These are phyloP conservation scores for Horisme vitalbata DNA, from an alignment of 2,888 invertebrate species.

Conservation along the genomic window DNA sequence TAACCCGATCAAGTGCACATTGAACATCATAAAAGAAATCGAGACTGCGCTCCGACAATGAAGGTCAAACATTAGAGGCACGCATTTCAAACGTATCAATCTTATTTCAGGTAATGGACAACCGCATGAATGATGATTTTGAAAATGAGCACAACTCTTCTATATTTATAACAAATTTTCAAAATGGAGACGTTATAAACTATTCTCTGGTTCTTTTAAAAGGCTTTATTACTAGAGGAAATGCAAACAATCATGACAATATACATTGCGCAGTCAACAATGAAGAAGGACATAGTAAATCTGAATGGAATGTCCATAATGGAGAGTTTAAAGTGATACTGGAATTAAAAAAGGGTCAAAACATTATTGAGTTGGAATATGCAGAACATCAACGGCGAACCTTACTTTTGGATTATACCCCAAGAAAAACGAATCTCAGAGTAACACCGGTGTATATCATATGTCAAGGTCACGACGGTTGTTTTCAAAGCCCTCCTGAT, in stretches of 20 bases:
- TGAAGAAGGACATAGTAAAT: constrained; percentile 61
- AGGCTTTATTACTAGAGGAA: constrained; percentile 79
- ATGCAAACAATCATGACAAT: constrained; percentile 68
- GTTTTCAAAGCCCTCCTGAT: constrained; percentile 87
- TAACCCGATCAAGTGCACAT: constrained; percentile 55
- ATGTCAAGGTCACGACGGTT: constrained; percentile 90
- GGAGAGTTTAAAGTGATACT: constrained; percentile 88
- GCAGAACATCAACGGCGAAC: constrained; percentile 68
- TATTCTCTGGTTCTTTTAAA: constrained; percentile 85
- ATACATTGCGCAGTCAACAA: constrained; percentile 66
- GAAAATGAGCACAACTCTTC: constrained; percentile 71
- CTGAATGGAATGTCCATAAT: constrained; percentile 85
- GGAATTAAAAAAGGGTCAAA: constrained; percentile 84
- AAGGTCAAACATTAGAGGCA: constrained; percentile 46
- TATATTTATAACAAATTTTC: constrained; percentile 83
- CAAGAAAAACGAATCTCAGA: constrained; percentile 81
- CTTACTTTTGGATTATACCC: constrained; percentile 81
- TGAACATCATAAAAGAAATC: constrained; percentile 47
- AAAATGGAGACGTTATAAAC: constrained; percentile 83
- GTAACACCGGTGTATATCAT: constrained; percentile 93
- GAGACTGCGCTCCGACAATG: constrained; percentile 43
- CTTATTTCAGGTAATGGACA: constrained; percentile 79
- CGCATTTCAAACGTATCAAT: constrained; percentile 39
- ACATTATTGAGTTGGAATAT: constrained; percentile 84
- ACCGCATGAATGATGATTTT: constrained; percentile 67